A percentile compares a stretch with the other conserved stretches of the same genome.
These are phyloP conservation scores for Gymnobelideus leadbeateri DNA, from an alignment of 2,113 vertebrate genomes.

Conservation along the genomic window DNA sequence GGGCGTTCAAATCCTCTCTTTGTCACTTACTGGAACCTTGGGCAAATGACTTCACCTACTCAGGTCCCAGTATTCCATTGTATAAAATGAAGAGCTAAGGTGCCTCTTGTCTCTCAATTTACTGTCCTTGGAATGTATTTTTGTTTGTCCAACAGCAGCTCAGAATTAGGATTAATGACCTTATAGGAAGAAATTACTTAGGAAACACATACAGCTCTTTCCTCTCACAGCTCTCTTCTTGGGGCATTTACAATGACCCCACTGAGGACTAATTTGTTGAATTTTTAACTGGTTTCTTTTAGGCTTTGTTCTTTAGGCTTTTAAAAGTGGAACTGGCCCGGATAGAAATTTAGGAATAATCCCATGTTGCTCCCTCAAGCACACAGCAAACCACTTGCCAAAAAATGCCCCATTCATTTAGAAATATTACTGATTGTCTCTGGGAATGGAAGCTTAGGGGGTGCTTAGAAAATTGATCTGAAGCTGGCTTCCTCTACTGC, in stretches of 20 bases:
- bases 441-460: not conserved
- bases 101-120: not conserved
- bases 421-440: too few species aligned
- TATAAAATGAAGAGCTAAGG: not conserved
- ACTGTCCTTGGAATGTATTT: too few species aligned
- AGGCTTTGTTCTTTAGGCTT: not conserved
- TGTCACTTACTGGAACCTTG: not conserved
- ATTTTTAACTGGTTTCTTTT: not conserved
- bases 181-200: not conserved
- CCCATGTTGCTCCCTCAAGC: not conserved
- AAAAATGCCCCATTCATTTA: not conserved
- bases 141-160: not conserved
- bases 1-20: not conserved
- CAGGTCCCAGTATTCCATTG: not conserved
- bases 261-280: not conserved
- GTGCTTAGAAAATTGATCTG: not conserved
- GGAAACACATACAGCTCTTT: not conserved
- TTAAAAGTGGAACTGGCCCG: not conserved
- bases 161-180: not conserved
- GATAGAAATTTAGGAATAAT: not conserved
- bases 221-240: not conserved
- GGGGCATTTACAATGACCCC: not conserved
- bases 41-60: fast-evolving
- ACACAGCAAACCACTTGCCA: not conserved
- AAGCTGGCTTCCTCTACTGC: not conserved